Conservation (phyloP, 2,797 vertebrate genomes). For the Syndactyla subalaris region DNA sequence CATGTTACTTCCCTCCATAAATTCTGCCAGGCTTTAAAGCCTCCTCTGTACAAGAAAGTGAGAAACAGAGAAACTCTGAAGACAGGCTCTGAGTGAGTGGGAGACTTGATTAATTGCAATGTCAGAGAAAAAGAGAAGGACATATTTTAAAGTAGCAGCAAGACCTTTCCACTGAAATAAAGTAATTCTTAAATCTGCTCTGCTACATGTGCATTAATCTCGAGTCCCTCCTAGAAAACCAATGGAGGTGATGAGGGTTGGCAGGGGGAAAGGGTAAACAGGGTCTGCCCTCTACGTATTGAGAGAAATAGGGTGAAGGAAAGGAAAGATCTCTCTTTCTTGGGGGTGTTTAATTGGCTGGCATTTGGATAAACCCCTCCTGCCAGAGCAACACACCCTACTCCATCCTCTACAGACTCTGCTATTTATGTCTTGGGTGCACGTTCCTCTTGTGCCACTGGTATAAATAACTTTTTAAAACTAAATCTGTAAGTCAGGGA, state of each 20-base stretch:
- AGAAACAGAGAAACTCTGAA: conserved; percentile 41
- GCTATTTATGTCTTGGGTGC: neutral
- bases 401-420: neutral
- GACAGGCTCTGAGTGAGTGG: conserved; percentile 49
- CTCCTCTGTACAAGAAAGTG: conserved; percentile 42
- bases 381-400: neutral
- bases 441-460: fast-evolving
- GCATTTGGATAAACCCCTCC: neutral
- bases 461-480: neutral
- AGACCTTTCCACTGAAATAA: conserved; percentile 63
- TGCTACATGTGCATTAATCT: conserved; percentile 46
- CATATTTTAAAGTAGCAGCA: conserved; percentile 64
- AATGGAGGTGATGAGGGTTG: conserved; percentile 28
- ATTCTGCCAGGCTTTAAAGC: conserved; percentile 48
- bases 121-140: conserved; percentile 61
- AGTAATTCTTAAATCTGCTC: conserved; percentile 63
- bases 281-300: conserved; percentile 1
- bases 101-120: conserved; percentile 60
- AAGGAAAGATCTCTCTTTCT: neutral
- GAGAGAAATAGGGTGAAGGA: conserved; percentile 5
- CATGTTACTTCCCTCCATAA: conserved; percentile 22
- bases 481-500: neutral
- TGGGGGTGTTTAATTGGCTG: neutral
- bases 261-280: neutral
- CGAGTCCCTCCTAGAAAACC: conserved; percentile 35